phyloP scores from a whole-genome alignment of 2,797 vertebrate species.

The Chaenodraco wilsoni region DNA sequence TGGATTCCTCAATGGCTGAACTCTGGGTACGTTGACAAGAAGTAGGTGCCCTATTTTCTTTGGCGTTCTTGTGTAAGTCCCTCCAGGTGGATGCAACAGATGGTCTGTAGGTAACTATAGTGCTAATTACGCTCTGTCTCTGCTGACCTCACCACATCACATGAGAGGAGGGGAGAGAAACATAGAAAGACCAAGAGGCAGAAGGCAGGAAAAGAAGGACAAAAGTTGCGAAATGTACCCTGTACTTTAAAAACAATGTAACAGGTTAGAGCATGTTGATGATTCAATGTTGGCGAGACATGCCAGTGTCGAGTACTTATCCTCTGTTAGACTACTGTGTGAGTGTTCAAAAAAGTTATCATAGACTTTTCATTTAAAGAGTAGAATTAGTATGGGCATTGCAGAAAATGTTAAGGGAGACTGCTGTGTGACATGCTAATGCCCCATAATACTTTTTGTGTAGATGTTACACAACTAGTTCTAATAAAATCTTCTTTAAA shows the following conservation, averaged over 20 bases:
- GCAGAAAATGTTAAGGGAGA: not conserved
- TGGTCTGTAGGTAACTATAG: slow-evolving; percentile 69
- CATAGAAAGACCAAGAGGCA: slow-evolving; percentile 25
- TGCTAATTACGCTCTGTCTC: slow-evolving; percentile 69
- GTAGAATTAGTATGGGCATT: not conserved
- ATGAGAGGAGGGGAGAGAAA: slow-evolving; percentile 64
- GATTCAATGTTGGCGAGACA: not conserved
- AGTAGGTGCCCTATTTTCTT: slow-evolving; percentile 16
- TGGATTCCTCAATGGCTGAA: slow-evolving; percentile 51
- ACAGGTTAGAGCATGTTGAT: slow-evolving; percentile 65
- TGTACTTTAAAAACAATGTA: slow-evolving; percentile 20
- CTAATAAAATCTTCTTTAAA: not conserved
- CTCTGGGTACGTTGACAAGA: slow-evolving; percentile 75
- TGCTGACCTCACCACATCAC: slow-evolving; percentile 77
- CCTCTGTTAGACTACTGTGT: slow-evolving; percentile 1
- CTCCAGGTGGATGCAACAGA: slow-evolving; percentile 72
- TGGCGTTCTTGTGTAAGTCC: slow-evolving; percentile 50
- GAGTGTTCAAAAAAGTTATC: slow-evolving; percentile 3
- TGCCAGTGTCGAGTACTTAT: not conserved
- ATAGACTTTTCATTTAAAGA: slow-evolving; percentile 1
- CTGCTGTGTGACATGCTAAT: slow-evolving; percentile 7
- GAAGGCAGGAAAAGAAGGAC: slow-evolving; percentile 30
- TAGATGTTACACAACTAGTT: slow-evolving; percentile 7
- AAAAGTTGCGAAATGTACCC: slow-evolving; percentile 50
- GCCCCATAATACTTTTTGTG: not conserved